A percentile compares a stretch with the other conserved stretches of the same genome.
These are phyloP conservation scores for Macrotis lagotis DNA, from an alignment of 2,113 vertebrate genomes.

Conservation along the genomic window DNA sequence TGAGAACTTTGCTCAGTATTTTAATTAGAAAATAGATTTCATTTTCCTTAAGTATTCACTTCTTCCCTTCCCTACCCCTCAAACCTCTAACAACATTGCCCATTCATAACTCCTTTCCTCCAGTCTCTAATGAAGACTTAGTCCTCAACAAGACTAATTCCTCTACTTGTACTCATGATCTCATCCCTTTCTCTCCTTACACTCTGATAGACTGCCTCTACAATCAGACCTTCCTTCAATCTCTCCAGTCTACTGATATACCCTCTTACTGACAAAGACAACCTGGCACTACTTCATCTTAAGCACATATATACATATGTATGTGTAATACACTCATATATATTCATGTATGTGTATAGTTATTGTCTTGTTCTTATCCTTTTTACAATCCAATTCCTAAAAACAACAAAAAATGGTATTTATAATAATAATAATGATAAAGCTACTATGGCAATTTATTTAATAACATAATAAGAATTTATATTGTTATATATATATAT, in stretches of 20 bases:
- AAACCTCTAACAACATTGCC: neutral
- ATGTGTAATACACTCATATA: no score
- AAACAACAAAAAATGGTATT: neutral
- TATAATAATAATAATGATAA: no score
- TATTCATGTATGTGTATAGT: neutral
- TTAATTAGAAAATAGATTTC: neutral
- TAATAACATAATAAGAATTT: no score
- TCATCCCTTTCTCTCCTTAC: neutral
- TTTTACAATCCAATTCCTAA: neutral
- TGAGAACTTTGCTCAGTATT: neutral
- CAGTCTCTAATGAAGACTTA: neutral
- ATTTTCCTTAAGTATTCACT: neutral
- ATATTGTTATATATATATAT: no score
- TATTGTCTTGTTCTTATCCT: neutral
- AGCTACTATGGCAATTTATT: no score
- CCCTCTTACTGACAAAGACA: no score
- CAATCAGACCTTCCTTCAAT: neutral
- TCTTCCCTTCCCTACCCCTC: neutral
- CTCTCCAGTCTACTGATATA: no score
- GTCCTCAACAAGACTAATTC: neutral
- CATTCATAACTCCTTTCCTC: neutral
- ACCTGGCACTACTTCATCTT: no score
- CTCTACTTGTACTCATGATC: neutral
- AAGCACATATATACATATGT: no score
- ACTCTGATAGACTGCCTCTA: neutral